These are phyloP conservation scores for Penaeus chinensis DNA, from an alignment of 1,140 invertebrate genomes.

Conservation along the genomic window DNA sequence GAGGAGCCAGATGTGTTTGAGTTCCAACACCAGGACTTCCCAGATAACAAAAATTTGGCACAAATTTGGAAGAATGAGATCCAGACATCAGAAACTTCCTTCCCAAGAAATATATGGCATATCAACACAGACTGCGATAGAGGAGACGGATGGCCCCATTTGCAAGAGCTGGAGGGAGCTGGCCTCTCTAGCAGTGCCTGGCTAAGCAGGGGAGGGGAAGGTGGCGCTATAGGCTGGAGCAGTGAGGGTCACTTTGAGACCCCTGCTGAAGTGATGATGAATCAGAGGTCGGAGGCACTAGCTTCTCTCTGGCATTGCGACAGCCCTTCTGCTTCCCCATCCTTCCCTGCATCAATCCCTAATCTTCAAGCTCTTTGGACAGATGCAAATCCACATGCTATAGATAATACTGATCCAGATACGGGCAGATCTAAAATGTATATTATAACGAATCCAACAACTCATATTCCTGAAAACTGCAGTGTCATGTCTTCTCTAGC, in stretches of 20 bases:
- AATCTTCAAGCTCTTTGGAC: slow-evolving; percentile 49
- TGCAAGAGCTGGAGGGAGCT: slow-evolving; percentile 18
- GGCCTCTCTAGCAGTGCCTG: slow-evolving; percentile 16
- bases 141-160: slow-evolving; percentile 21
- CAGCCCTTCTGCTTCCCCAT: slow-evolving; percentile 39
- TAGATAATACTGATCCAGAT: slow-evolving; percentile 25
- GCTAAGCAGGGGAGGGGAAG: slow-evolving; percentile 37
- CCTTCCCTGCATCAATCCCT: slow-evolving; percentile 27
- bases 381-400: background rate
- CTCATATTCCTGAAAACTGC: slow-evolving; percentile 37
- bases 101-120: slow-evolving; percentile 42
- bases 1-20: slow-evolving; percentile 58
- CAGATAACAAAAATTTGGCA: slow-evolving; percentile 44
- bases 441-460: slow-evolving; percentile 52
- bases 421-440: slow-evolving; percentile 22
- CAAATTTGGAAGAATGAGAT: slow-evolving; percentile 42
- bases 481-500: slow-evolving; percentile 18
- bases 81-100: background rate
- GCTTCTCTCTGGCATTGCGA: slow-evolving; percentile 44
- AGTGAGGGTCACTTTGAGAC: slow-evolving; percentile 41
- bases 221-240: slow-evolving; percentile 46
- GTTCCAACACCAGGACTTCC: slow-evolving; percentile 56
- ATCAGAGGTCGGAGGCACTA: slow-evolving; percentile 30
- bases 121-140: slow-evolving; percentile 9
- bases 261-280: background rate